Evolutionary conservation across 2,888 invertebrate species (phyloP), one percentile per base, ranked within the genome.

Genomic region (Pinctada fucata): DNA sequence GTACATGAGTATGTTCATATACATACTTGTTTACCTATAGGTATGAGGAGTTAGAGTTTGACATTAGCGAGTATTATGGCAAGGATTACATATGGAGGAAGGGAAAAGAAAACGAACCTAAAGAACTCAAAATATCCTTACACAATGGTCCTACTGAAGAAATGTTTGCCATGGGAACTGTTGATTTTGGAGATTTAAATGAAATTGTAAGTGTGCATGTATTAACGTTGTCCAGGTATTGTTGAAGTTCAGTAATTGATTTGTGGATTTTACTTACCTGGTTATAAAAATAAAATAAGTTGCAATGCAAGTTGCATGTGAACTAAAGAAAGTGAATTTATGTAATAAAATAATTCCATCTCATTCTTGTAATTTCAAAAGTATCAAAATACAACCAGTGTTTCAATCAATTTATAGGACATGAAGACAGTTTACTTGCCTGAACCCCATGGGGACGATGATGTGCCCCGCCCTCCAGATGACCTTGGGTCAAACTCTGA

Each of bases 141-240:
- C 90, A 91, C 80, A 82, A 82, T 76, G 91, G 91, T 45, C 84
- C 86, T 47, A 86, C 85, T 75, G 91, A 91, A 65, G 88, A 90
- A 75, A 89, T 91, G 76, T 83, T 90, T 81, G 91, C 91, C 78
- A 90, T 91, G 90, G 89, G 91, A 83, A 91, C 90, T 13, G 88
- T 92, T 68, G 89, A 91, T 58, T 82, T 90, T 51, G 84, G 86
- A 5, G 91, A 91, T 79, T 83, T 92, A 6, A 84, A 87, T 72
- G 87, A 85, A 74, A 67, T 89, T 84, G 91, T 91, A 69, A 70
- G 63, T 52, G 31, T 31, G 31, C 31, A 31, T 31, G 31, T 31
- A 31, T 31, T 31, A 31, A 31, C 1, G 31, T 31, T 31, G 31
- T 31, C 31, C 31, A 31, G 31, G 31, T 31, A 31, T 31, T 31